These are phyloP conservation scores for Catocala fraxini DNA, from an alignment of 2,888 invertebrate genomes.

Conservation along the genomic window DNA sequence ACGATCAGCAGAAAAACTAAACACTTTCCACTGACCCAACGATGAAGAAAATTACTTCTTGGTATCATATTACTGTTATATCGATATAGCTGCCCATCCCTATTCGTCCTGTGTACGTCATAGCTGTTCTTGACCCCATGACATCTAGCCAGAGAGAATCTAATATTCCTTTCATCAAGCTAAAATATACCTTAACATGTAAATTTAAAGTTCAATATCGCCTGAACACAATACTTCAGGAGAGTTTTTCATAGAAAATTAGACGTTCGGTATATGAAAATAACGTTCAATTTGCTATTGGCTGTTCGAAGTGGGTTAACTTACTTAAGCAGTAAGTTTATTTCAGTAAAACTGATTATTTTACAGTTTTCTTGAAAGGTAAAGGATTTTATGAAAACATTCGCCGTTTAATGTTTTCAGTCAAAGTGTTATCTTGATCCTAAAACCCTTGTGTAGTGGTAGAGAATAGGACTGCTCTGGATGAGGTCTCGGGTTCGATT, in stretches of 20 bases:
- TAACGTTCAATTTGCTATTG: conserved; percentile 9
- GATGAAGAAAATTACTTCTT: too few species aligned
- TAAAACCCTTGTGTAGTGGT: too few species aligned
- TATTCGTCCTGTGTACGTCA: conserved; percentile 58
- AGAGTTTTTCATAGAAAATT: neutral
- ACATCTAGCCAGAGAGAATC: conserved; percentile 37
- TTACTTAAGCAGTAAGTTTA: neutral
- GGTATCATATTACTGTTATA: neutral
- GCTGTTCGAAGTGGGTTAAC: neutral
- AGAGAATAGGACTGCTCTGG: too few species aligned
- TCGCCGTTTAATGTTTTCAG: too few species aligned
- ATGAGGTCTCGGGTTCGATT: too few species aligned
- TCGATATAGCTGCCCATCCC: conserved; percentile 29
- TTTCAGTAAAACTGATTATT: neutral
- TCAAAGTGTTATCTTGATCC: too few species aligned
- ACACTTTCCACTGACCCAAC: too few species aligned
- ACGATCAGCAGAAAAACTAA: too few species aligned
- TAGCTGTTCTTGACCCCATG: conserved; percentile 54
- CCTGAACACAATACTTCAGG: neutral
- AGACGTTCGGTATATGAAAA: neutral
- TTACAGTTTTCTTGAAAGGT: neutral
- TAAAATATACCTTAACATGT: neutral
- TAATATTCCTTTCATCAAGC: conserved; percentile 23
- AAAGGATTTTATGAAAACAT: neutral
- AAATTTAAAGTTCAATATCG: neutral